phyloP scores from a whole-genome alignment of 2,113 vertebrate genomes.

The Mastomys coucha region DNA sequence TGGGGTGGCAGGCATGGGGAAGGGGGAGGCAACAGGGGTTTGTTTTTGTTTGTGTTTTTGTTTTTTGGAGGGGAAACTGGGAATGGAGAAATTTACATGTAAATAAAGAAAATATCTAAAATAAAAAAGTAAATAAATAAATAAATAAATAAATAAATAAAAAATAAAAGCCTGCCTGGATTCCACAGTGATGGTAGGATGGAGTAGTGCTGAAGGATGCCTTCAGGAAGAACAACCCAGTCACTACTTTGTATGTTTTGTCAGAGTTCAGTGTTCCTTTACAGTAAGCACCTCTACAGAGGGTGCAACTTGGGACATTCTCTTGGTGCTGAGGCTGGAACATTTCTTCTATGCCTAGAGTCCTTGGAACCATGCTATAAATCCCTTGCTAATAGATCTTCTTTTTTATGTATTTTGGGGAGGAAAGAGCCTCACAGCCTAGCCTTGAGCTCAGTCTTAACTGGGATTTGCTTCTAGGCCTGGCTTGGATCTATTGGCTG shows the following conservation, averaged over 20 bases:
- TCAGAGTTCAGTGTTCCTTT: slow-evolving; percentile 5
- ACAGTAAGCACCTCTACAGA: neutral
- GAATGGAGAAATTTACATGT: too few species aligned
- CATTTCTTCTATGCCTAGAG: neutral
- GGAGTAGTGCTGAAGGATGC: neutral
- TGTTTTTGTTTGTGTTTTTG: too few species aligned
- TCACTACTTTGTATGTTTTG: neutral
- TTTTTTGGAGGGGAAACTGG: too few species aligned
- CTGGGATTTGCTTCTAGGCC: neutral
- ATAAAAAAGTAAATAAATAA: too few species aligned
- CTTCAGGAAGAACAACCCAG: slow-evolving; percentile 32
- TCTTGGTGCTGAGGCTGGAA: neutral
- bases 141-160: too few species aligned
- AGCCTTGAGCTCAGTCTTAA: neutral
- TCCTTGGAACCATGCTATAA: neutral
- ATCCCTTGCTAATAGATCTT: neutral
- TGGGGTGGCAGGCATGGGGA: too few species aligned
- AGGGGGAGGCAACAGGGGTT: too few species aligned
- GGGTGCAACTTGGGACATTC: neutral
- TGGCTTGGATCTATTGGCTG: neutral
- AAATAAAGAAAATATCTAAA: too few species aligned
- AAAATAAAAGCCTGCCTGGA: neutral
- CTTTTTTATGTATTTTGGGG: neutral
- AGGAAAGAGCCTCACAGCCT: neutral
- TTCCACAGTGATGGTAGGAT: neutral